Percentiles rank a stretch among this genome's conserved stretches.
Conservation (phyloP, 2,888 invertebrate species). For the Zonitis immaculata region DNA sequence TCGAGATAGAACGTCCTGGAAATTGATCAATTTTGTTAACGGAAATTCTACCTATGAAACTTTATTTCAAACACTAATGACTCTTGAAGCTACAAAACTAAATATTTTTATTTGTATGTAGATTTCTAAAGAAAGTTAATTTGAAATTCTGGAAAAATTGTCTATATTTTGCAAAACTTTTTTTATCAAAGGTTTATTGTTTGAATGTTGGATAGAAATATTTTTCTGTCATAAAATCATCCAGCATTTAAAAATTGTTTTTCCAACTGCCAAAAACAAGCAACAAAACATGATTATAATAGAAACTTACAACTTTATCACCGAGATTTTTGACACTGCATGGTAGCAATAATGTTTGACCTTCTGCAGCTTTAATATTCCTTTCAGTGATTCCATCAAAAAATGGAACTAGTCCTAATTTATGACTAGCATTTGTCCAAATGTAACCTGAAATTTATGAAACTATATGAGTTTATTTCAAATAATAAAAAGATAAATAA, state of each 20-base stretch:
- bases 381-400: slow-evolving; percentile 39
- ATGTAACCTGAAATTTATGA: slow-evolving; percentile 20
- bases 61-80: too few relatives aligned
- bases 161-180: too few relatives aligned
- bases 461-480: slow-evolving; percentile 17
- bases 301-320: slow-evolving; percentile 46
- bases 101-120: too few relatives aligned
- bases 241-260: background rate
- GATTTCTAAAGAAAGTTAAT: too few relatives aligned
- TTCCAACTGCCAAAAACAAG: background rate
- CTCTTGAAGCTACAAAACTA: too few relatives aligned
- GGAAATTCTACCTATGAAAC: too few relatives aligned
- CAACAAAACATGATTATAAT: background rate
- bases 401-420: slow-evolving; percentile 21
- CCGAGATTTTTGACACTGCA: slow-evolving; percentile 45
- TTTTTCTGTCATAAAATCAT: too few relatives aligned
- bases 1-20: too few relatives aligned
- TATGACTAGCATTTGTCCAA: slow-evolving; percentile 19
- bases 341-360: slow-evolving; percentile 46
- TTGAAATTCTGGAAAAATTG: too few relatives aligned
- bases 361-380: slow-evolving; percentile 40
- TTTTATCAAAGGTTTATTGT: too few relatives aligned
- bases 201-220: too few relatives aligned
- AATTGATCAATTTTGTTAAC: too few relatives aligned
- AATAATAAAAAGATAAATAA: slow-evolving; percentile 8